Evolutionary conservation across 2,113 vertebrate species (phyloP).

Genomic region (Anguilla rostrata): DNA sequence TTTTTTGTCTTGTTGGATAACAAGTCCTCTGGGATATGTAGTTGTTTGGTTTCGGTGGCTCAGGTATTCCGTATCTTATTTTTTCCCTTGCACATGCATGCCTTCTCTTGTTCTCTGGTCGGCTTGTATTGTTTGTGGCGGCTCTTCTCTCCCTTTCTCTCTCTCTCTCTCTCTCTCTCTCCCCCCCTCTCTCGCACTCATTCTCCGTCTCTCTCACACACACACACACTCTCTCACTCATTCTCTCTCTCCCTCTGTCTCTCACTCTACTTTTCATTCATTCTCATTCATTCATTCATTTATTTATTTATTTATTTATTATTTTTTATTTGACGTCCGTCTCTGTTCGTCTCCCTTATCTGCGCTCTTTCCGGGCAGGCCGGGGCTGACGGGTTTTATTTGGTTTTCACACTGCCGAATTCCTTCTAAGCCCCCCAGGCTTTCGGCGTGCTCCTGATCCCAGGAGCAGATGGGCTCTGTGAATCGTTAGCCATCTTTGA

Average conservation of each 20-base stretch:
- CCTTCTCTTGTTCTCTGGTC: conserved; percentile 39
- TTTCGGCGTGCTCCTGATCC: conserved; percentile 75
- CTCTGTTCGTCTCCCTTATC: conserved; percentile 59
- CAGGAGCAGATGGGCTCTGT: conserved; percentile 88
- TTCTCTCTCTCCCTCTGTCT: not conserved
- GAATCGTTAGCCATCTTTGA: conserved; percentile 92
- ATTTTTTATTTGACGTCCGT: conserved; percentile 40
- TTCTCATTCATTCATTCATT: no score
- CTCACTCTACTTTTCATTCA: no score
- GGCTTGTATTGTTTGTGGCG: conserved; percentile 44
- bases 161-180: not conserved
- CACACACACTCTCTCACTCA: no score
- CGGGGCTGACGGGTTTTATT: conserved; percentile 60
- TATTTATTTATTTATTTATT: not conserved
- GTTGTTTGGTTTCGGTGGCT: not conserved
- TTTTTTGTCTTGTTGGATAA: not conserved
- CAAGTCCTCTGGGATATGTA: not conserved
- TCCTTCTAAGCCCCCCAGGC: conserved; percentile 80
- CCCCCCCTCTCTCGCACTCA: not conserved
- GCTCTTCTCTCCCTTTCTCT: not conserved
- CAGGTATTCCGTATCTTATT: conserved; percentile 26
- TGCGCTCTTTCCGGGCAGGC: conserved; percentile 63
- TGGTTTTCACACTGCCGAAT: conserved; percentile 82
- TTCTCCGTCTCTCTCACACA: not conserved
- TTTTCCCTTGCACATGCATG: conserved; percentile 32